Evolutionary conservation across 2,113 vertebrate genomes (phyloP).

Genomic region (Mustela nigripes): DNA sequence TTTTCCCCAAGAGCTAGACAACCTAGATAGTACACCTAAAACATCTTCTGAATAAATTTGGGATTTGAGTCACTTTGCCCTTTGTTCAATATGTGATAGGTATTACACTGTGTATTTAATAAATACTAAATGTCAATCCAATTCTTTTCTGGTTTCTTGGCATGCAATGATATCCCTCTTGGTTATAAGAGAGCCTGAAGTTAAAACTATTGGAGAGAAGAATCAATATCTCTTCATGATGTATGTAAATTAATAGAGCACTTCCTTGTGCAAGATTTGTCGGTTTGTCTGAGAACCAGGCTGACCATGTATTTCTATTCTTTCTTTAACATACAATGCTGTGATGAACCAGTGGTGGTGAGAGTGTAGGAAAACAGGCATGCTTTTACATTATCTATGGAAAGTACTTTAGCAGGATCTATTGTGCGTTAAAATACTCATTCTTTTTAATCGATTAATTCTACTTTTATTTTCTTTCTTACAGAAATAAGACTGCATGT

Average conservation of each 20-base stretch:
- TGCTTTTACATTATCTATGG: background rate
- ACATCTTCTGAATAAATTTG: background rate
- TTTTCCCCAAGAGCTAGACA: background rate
- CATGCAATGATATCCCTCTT: background rate
- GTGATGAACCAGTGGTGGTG: background rate
- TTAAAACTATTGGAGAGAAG: background rate
- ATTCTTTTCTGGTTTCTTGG: background rate
- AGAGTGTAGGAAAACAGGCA: background rate
- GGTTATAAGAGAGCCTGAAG: background rate
- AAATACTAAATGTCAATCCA: constrained; percentile 33
- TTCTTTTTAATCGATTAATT: constrained; percentile 1
- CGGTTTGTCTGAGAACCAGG: background rate
- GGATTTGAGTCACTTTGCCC: background rate
- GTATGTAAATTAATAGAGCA: background rate
- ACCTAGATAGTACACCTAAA: background rate
- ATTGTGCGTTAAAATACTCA: constrained; percentile 17
- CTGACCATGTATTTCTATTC: background rate
- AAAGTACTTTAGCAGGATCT: background rate
- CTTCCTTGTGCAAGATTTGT: background rate
- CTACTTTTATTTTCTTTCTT: background rate
- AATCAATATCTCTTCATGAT: background rate
- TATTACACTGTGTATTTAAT: background rate
- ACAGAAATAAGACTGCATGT: background rate
- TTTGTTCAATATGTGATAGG: background rate
- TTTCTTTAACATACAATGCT: background rate